Evolutionary conservation across 2,888 invertebrate genomes (phyloP).

Genomic region (Trilocha varians): DNA sequence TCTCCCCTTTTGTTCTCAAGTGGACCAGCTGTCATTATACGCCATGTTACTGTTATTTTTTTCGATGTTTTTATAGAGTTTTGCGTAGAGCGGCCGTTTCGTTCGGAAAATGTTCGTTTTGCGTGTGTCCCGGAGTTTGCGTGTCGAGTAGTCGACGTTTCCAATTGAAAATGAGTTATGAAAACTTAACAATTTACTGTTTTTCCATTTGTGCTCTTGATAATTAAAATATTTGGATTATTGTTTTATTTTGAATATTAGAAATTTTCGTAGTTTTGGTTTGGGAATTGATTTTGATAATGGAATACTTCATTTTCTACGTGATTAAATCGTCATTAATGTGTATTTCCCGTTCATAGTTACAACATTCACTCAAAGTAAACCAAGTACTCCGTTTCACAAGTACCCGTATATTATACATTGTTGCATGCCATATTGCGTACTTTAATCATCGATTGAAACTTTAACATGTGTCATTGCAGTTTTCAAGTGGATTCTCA

Average conservation of each 20-base stretch:
- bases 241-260: too few relatives aligned
- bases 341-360: too few relatives aligned
- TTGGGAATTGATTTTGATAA: too few relatives aligned
- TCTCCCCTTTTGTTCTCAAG: conserved; percentile 74
- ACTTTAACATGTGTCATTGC: conserved; percentile 68
- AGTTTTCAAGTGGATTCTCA: conserved; percentile 64
- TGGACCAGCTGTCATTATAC: conserved; percentile 76
- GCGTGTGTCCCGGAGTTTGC: conserved; percentile 68
- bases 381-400: too few relatives aligned
- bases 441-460: conserved; percentile 27
- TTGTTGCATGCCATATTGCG: conserved; percentile 9
- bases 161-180: conserved; percentile 63
- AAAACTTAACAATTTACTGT: conserved; percentile 39
- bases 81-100: conserved; percentile 67
- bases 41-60: conserved; percentile 73
- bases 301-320: too few relatives aligned
- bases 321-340: too few relatives aligned
- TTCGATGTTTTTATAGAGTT: conserved; percentile 72
- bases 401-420: background rate
- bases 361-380: too few relatives aligned
- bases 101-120: conserved; percentile 72
- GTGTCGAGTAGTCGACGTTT: conserved; percentile 59
- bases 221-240: too few relatives aligned
- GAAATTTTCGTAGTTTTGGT: too few relatives aligned
- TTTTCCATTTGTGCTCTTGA: conserved; percentile 22